Base-by-base conservation (phyloP, 2,888 invertebrate genomes). In the Drosophila falleni region DNA sequence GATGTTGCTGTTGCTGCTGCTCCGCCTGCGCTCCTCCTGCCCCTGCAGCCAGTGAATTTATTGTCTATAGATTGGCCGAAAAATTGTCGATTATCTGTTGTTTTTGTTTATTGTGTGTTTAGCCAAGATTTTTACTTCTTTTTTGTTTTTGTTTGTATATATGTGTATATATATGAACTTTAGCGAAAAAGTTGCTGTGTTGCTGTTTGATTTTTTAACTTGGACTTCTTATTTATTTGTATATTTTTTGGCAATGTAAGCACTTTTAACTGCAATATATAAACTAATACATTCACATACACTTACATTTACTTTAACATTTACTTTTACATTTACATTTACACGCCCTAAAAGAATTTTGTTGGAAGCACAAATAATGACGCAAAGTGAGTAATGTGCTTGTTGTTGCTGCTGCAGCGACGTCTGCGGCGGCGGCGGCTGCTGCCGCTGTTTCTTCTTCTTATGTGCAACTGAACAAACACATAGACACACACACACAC, bases 321-420 rank as follows among this genome's bases (percentile, higher is more conserved):
- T 23, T 23, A 62, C 50, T 62, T 63, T 49, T 55, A 50, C 53
- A 44, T 47, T 31, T 56, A 51, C 39, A 65, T 64, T 63, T 59
- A 70, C 80, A 80, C 78, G 77, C 80, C 80, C 80, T 73, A 73
- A 86, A 80, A 78, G 74, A 80, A 82, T 82, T 81, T 69, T 73
- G 66, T 61, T 79, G 61, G 73, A 68, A 60, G 66, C 72, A 74
- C 71, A 74, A 62, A 70, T 71, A 62, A 70, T 71, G 78, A 74
- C 75, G 71, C 67, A 64, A 78, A 81, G 59, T 80, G 80, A 78
- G 77, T 78, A 80, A 74, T 78, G 61, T 81, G 65, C 53, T 49
- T 71, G 66, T 56, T 73, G 49, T 13, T 9, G 54, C 37, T n/a
- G 44, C 58, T 0, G 60, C 54, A 26, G 62, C 56, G 5, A 2